These are phyloP conservation scores for Rutilus rutilus DNA, from an alignment of 2,113 vertebrate species.

Conservation along the genomic window DNA sequence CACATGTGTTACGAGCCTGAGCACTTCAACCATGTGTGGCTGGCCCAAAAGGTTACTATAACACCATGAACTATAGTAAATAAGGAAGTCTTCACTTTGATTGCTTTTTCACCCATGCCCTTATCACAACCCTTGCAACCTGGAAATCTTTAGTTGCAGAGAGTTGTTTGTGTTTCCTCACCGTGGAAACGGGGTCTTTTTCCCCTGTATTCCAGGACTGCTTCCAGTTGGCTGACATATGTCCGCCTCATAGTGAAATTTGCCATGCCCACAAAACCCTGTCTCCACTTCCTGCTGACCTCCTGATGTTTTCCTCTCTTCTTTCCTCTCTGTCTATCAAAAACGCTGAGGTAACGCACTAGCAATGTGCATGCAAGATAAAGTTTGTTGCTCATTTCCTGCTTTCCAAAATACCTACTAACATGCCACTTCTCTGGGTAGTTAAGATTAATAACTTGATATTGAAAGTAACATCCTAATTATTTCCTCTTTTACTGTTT, in stretches of 20 bases:
- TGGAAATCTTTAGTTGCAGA: conserved; percentile 15
- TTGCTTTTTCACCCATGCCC: neutral
- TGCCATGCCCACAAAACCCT: conserved; percentile 45
- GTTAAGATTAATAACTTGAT: neutral
- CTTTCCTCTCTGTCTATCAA: conserved; percentile 70
- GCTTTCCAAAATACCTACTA: neutral
- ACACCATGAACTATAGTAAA: neutral
- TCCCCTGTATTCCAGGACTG: conserved; percentile 63
- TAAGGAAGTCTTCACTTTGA: neutral
- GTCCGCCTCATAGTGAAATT: conserved; percentile 56
- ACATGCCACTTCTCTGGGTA: neutral
- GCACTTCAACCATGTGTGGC: conserved; percentile 28
- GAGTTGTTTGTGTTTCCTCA: conserved; percentile 17
- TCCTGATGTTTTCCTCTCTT: conserved; percentile 60
- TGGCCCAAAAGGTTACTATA: neutral
- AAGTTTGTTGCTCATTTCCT: neutral
- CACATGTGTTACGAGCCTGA: neutral
- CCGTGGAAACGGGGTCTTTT: conserved; percentile 57
- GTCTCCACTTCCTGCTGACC: conserved; percentile 52
- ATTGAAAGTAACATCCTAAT: conserved; percentile 11
- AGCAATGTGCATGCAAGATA: conserved; percentile 16
- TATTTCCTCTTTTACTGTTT: neutral
- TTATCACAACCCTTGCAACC: neutral
- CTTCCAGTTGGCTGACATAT: conserved; percentile 68
- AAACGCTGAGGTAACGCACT: conserved; percentile 69